Percentiles rank a stretch among this genome's conserved stretches.
phyloP scores from a whole-genome alignment of 2,797 vertebrate genomes.

The Chanos chanos region DNA sequence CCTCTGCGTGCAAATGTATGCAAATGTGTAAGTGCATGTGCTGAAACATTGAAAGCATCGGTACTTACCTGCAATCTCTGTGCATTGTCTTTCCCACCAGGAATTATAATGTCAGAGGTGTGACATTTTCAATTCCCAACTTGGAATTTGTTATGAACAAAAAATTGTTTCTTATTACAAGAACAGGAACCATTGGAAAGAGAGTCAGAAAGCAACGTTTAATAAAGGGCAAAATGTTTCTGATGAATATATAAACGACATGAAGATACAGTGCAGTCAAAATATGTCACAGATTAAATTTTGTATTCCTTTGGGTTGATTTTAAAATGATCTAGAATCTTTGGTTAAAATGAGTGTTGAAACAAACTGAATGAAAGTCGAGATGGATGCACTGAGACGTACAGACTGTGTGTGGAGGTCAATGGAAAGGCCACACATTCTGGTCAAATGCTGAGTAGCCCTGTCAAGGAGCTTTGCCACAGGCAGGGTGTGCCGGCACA shows the following conservation, averaged over 20 bases:
- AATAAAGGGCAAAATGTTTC: too few relatives aligned
- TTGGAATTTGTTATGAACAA: slow-evolving; percentile 54
- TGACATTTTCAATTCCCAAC: slow-evolving; percentile 60
- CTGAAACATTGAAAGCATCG: too few relatives aligned
- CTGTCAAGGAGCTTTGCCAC: slow-evolving; percentile 63
- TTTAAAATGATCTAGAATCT: too few relatives aligned
- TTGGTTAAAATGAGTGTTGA: too few relatives aligned
- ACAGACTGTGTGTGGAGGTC: slow-evolving; percentile 63
- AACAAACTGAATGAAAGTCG: too few relatives aligned
- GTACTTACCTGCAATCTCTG: slow-evolving; percentile 63
- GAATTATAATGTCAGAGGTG: slow-evolving; percentile 62
- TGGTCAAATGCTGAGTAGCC: slow-evolving; percentile 63
- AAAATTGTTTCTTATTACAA: slow-evolving; percentile 54
- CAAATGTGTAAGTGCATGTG: neutral
- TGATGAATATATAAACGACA: too few relatives aligned
- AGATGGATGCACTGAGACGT: slow-evolving; percentile 23
- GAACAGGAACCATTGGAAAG: neutral
- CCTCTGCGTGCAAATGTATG: neutral
- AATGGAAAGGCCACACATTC: slow-evolving; percentile 63
- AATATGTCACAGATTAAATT: too few relatives aligned
- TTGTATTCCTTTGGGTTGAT: too few relatives aligned
- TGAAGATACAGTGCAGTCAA: too few relatives aligned
- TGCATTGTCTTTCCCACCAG: slow-evolving; percentile 64
- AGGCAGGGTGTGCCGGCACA: slow-evolving; percentile 43
- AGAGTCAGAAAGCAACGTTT: slow-evolving; percentile 14